phyloP scores from a whole-genome alignment of 2,113 vertebrate genomes.

The Polypterus senegalus region DNA sequence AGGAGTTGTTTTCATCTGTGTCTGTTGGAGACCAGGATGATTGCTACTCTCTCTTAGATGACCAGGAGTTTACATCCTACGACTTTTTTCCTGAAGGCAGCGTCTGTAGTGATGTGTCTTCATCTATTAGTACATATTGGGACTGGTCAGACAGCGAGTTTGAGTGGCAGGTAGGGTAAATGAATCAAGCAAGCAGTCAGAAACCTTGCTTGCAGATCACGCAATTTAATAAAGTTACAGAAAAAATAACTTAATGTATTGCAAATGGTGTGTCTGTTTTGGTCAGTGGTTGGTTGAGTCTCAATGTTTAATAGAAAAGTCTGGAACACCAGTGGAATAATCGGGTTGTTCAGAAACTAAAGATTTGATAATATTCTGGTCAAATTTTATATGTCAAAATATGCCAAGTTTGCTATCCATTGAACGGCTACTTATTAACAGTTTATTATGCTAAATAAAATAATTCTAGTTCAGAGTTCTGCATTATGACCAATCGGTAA shows the following conservation, averaged over 20 bases:
- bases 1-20: slow-evolving; percentile 91
- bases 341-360: no score
- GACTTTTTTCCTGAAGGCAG: slow-evolving; percentile 94
- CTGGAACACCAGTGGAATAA: no score
- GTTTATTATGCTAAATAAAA: no score
- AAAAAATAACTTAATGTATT: background rate
- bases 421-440: no score
- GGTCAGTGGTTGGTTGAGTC: no score
- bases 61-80: slow-evolving; percentile 90
- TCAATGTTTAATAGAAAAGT: no score
- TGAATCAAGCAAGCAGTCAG: background rate
- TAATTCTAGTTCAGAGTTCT: no score
- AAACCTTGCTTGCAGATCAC: background rate
- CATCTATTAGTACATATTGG: slow-evolving; percentile 97
- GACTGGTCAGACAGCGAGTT: slow-evolving; percentile 98
- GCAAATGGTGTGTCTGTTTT: no score
- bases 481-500: no score
- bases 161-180: slow-evolving; percentile 85
- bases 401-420: no score
- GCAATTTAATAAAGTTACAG: background rate
- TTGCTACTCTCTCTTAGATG: slow-evolving; percentile 87
- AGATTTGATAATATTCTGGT: no score
- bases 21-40: slow-evolving; percentile 95
- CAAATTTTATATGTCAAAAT: no score
- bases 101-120: slow-evolving; percentile 95